A percentile compares a stretch with the other conserved stretches of the same genome.
phyloP scores from a whole-genome alignment of 2,797 vertebrate genomes.

The Clamator glandarius region DNA sequence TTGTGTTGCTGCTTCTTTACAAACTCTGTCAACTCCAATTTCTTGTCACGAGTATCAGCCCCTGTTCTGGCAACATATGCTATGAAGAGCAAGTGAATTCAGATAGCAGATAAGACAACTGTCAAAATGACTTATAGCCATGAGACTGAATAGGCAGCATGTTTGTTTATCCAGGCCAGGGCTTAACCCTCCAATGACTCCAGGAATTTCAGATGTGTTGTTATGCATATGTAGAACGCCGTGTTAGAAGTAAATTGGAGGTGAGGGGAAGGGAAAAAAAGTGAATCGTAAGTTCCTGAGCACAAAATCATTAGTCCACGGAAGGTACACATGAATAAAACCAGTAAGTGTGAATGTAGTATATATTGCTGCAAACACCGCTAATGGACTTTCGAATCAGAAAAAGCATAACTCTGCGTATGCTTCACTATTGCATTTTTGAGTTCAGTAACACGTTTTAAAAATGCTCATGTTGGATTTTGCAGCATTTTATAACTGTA shows the following conservation, averaged over 20 bases:
- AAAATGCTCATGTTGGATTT: background rate
- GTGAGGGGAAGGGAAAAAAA: rapidly evolving
- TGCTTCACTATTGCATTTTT: background rate
- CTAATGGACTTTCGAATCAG: background rate
- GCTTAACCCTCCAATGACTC: background rate
- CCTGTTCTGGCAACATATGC: background rate
- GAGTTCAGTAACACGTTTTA: background rate
- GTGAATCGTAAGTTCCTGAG: background rate
- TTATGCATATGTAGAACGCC: background rate
- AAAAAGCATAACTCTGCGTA: background rate
- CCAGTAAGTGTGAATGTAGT: background rate
- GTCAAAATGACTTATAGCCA: constrained; percentile 24
- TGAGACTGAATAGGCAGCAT: background rate
- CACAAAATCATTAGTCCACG: background rate
- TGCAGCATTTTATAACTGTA: background rate
- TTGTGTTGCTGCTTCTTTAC: background rate
- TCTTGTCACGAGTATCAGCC: constrained; percentile 11
- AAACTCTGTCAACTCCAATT: constrained; percentile 35
- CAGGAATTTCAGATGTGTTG: background rate
- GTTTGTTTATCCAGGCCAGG: constrained; percentile 9
- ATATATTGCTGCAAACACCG: background rate
- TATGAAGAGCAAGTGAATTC: constrained; percentile 9
- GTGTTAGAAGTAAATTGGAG: background rate
- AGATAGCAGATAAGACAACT: constrained; percentile 33
- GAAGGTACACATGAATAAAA: background rate